These are phyloP conservation scores for Pyrrhia umbra DNA, from an alignment of 2,888 invertebrate species.

Conservation along the genomic window DNA sequence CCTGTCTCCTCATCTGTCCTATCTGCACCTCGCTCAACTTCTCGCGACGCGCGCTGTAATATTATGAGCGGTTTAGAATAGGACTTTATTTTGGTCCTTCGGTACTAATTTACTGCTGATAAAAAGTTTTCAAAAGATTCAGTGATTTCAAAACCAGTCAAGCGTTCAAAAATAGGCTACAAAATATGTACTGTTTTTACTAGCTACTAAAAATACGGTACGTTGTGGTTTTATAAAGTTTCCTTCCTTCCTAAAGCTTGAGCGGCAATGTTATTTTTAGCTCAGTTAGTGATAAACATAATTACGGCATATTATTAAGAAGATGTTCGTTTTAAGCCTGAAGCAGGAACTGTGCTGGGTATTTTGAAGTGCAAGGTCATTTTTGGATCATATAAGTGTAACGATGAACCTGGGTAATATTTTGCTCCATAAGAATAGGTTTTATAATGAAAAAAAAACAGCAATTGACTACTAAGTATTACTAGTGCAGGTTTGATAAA, in stretches of 20 bases:
- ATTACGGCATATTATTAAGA: background rate
- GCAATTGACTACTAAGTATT: background rate
- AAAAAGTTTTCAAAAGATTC: background rate
- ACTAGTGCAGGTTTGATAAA: background rate
- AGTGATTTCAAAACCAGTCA: conserved; percentile 9
- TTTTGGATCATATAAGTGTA: background rate
- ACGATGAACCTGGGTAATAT: no score
- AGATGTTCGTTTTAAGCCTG: conserved; percentile 9
- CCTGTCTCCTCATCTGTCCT: conserved; percentile 95
- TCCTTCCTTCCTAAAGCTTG: background rate
- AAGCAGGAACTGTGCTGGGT: conserved; percentile 18
- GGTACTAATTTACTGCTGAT: background rate
- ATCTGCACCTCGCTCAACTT: conserved; percentile 95
- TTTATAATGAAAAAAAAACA: background rate
- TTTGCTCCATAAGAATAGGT: background rate
- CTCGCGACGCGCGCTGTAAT: conserved; percentile 91
- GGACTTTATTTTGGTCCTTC: conserved; percentile 28
- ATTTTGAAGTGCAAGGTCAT: background rate
- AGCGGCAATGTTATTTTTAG: background rate
- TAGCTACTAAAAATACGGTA: background rate
- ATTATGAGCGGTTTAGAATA: conserved; percentile 49
- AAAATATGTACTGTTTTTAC: background rate
- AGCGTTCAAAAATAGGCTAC: conserved; percentile 12
- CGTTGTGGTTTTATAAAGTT: background rate
- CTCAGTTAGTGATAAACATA: background rate